Evolutionary conservation across 2,888 invertebrate genomes (phyloP), one percentile per base, ranked within the genome.

Genomic region (Sericinus montela): DNA sequence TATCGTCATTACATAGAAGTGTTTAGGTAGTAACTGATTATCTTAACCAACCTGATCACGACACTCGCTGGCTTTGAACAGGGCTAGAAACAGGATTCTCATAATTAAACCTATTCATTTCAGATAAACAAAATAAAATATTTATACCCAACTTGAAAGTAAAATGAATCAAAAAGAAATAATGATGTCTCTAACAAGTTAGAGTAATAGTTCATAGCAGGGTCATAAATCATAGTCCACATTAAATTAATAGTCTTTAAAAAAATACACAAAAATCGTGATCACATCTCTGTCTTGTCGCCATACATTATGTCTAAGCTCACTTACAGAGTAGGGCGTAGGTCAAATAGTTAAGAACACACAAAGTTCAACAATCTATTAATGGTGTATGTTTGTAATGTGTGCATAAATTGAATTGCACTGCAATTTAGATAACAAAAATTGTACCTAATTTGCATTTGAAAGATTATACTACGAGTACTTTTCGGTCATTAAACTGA

Each of bases 321-420:
- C 40, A 44, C 16, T 42, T 10, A 48, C 49, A 28, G 37, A 39
- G 34, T 38, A 35, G 52, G 50, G 53, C 53, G 54, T 37, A 56
- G 57, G 51, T 59, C 55, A 57, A 40, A 39, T 47, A 42, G 41
- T 55, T 53, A 57, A 52, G 53, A 50, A 52, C 49, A 53, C 40
- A 52, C 54, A 52, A 53, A 58, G 65, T 62, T 65, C 63, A 65
- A 63, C 51, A 61, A 37, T 54, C 66, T 65, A 40, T 58, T 63
- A 59, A 65, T 58, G 54, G n/a, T n/a, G n/a, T 51, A 29, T 51
- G 51, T 58, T 57, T 56, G 54, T 47, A 41, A 35, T 45, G 46
- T 52, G 48, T 39, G 39, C 34, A 53, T 52, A 39, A 48, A 55
- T n/a, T n/a, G n/a, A 52, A 49, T 39, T 46, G 45, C 46, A 44